Conservation (phyloP, 2,797 vertebrate genomes). For the Simalia tracyae region DNA sequence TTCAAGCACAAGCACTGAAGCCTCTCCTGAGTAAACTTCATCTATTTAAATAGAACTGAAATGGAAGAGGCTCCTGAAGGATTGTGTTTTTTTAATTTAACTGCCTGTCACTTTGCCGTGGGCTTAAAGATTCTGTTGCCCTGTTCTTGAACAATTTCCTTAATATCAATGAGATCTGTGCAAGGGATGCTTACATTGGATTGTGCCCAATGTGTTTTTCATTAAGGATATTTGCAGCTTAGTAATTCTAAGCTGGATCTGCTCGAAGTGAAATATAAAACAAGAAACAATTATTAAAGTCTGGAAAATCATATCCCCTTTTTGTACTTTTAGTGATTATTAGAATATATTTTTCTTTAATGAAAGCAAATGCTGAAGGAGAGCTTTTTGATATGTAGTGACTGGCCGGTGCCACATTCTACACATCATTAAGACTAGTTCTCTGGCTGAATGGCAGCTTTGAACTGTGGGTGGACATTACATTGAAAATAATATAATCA, state of each 20-base stretch:
- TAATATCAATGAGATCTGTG: neutral
- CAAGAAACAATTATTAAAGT: constrained; percentile 54
- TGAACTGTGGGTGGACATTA: neutral
- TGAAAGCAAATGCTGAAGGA: constrained; percentile 17
- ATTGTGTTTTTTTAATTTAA: neutral
- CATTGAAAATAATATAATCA: neutral
- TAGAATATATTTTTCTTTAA: constrained; percentile 7
- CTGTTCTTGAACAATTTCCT: neutral
- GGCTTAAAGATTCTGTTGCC: neutral
- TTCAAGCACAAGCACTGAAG: constrained; percentile 38
- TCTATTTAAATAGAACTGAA: neutral
- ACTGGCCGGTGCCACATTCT: neutral
- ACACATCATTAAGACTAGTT: neutral
- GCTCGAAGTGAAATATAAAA: constrained; percentile 30
- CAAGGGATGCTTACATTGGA: constrained; percentile 3
- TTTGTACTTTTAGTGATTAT: constrained; percentile 37
- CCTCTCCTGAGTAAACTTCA: neutral
- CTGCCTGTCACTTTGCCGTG: constrained; percentile 5
- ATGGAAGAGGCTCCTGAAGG: neutral
- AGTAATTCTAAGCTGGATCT: constrained; percentile 37
- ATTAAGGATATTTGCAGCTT: constrained; percentile 44
- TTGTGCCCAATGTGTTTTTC: constrained; percentile 57
- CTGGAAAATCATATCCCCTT: constrained; percentile 42
- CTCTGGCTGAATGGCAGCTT: neutral
- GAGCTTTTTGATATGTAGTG: neutral